Evolutionary conservation across 2,797 vertebrate genomes (phyloP), one percentile per base, ranked within the genome.

Genomic region (Pangasius djambal): DNA sequence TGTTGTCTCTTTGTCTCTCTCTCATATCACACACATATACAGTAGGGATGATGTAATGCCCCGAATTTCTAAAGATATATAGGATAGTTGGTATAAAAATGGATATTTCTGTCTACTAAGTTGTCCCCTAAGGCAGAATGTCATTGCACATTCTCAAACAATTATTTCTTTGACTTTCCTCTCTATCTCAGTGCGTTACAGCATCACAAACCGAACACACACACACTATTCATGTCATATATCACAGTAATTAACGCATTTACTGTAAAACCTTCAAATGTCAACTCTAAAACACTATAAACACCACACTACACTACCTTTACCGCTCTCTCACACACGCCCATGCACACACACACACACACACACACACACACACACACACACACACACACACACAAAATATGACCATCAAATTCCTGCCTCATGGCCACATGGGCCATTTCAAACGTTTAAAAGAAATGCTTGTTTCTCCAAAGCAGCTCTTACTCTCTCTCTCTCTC

Each of bases 361-460:
- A 70, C 78, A 81, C 78, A 16, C n/a, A 25, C 78, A 63, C 57
- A 63, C 13, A 37, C 37, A 37, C 25, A 77, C 10, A 75, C 48
- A 50, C 74, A 48, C 74, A 77, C 75, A 78, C 55, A 61, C 13
- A 63, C 31, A 63, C 61, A 65, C 37, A 8, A 65, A 84, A 67
- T 67, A 84, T 65, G 44, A 52, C 4, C 74, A 78, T 77, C 40
- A 65, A 63, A 78, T 78, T 86, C 72, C 74, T 86, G 86, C 59
- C 1, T 50, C n/a, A 69, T 34, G n/a, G 59, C 59, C 59, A 77
- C 75, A 82, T 69, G 77, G 31, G 48, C 18, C 25, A 61, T 75
- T 86, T 85, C 44, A 75, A 85, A 85, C 55, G 48, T 63, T 63
- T 89, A 88, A 90, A 89, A 89, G 85, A 83, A 57, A 90, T 84